Conservation (phyloP, 2,113 vertebrate genomes). For the Electrona antarctica region DNA sequence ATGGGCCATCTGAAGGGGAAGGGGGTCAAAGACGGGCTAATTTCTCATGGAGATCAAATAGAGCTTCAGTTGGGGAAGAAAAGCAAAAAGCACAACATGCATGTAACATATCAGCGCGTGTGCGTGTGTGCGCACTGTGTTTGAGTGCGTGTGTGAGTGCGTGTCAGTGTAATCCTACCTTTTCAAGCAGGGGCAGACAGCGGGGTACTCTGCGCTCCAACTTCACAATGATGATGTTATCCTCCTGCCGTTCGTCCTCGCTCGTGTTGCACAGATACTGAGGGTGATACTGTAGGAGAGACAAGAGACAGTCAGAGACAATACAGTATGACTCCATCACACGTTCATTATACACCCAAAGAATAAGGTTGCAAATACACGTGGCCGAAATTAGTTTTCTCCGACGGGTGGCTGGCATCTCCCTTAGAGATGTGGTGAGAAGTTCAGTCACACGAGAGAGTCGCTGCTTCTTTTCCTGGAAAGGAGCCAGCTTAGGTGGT, state of each 20-base stretch:
- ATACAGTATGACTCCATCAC: slow-evolving; percentile 2
- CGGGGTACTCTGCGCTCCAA: slow-evolving; percentile 89
- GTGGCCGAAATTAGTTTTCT: too few relatives aligned
- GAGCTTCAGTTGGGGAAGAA: slow-evolving; percentile 2
- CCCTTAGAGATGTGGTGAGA: too few relatives aligned
- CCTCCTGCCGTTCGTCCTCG: slow-evolving; percentile 92
- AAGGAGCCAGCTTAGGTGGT: too few relatives aligned
- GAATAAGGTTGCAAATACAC: too few relatives aligned
- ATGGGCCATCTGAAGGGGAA: slow-evolving; percentile 26
- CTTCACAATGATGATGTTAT: slow-evolving; percentile 94
- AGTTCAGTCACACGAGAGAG: too few relatives aligned
- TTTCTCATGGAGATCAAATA: slow-evolving; percentile 34
- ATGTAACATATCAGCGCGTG: neutral
- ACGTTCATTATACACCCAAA: too few relatives aligned
- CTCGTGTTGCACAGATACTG: slow-evolving; percentile 97
- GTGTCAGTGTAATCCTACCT: slow-evolving; percentile 77
- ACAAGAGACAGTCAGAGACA: slow-evolving; percentile 5
- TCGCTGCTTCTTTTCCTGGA: too few relatives aligned
- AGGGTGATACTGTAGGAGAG: slow-evolving; percentile 88
- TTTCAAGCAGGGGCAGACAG: slow-evolving; percentile 90
- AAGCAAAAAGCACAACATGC: neutral
- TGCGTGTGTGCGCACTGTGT: slow-evolving; percentile 4
- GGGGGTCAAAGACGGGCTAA: slow-evolving; percentile 35
- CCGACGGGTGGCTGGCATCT: too few relatives aligned
- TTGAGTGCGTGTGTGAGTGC: neutral